A percentile compares a stretch with the other conserved stretches of the same genome.
Conservation (phyloP, 2,888 invertebrate genomes). For the Platynereis dumerilii region DNA sequence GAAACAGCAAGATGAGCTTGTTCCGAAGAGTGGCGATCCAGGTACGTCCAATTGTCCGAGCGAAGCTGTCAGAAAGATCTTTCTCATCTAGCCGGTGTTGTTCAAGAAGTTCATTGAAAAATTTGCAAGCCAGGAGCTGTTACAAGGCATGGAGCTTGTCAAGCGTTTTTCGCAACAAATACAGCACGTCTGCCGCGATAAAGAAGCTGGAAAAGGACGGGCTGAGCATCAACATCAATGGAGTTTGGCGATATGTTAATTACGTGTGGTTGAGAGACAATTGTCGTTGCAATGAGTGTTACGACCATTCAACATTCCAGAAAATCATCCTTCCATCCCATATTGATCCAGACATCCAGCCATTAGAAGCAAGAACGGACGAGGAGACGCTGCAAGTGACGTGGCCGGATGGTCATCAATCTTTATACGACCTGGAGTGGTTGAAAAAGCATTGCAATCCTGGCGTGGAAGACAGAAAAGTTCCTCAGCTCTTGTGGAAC, state of each 20-base stretch:
- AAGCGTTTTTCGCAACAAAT: too few species aligned
- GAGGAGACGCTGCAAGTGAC: constrained; percentile 63
- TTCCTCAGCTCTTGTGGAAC: constrained; percentile 37
- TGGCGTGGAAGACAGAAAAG: background rate
- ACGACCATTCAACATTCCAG: constrained; percentile 70
- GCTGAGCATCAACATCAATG: too few species aligned
- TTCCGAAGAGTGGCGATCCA: too few species aligned
- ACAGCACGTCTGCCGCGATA: too few species aligned
- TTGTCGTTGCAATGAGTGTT: constrained; percentile 71
- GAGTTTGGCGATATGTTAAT: background rate
- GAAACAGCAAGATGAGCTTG: too few species aligned
- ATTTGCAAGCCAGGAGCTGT: too few species aligned
- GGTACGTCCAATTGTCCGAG: too few species aligned
- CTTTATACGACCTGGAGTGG: constrained; percentile 42
- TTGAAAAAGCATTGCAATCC: constrained; percentile 28
- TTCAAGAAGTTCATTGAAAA: too few species aligned
- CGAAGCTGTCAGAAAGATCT: too few species aligned
- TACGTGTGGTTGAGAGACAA: constrained; percentile 70
- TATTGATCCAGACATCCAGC: constrained; percentile 60
- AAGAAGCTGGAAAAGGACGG: too few species aligned
- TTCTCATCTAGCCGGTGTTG: too few species aligned
- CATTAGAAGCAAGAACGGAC: constrained; percentile 56
- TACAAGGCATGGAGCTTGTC: too few species aligned
- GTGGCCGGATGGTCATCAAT: constrained; percentile 64
- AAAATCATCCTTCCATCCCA: constrained; percentile 66